A percentile compares a stretch with the other conserved stretches of the same genome.
phyloP scores from a whole-genome alignment of 2,113 vertebrate species.

The Penelope pileata region DNA sequence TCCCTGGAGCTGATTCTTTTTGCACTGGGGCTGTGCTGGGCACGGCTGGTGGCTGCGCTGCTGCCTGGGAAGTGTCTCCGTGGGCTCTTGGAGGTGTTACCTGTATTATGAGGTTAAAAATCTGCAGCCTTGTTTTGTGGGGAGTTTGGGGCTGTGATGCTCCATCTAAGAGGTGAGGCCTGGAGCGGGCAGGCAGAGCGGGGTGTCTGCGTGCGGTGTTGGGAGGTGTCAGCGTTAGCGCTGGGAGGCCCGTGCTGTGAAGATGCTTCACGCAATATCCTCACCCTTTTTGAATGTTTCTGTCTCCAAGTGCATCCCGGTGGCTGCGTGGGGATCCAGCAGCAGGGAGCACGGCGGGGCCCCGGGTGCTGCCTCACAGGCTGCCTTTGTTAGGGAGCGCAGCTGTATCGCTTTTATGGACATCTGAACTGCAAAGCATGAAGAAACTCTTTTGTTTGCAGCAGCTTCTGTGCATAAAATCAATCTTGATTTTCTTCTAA shows the following conservation, averaged over 20 bases:
- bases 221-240: not conserved
- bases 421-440: conserved; percentile 26
- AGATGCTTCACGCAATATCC: not conserved
- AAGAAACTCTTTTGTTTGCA: conserved; percentile 60
- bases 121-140: too few species aligned
- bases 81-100: not conserved
- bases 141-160: too few species aligned
- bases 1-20: not conserved
- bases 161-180: not conserved
- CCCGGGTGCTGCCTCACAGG: conserved; percentile 17
- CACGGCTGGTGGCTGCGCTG: not conserved
- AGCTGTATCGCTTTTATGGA: conserved; percentile 62
- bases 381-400: not conserved
- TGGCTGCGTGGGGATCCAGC: not conserved
- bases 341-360: conserved; percentile 52
- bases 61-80: not conserved
- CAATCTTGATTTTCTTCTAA: conserved; percentile 55
- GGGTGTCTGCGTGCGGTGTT: too few species aligned
- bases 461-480: conserved; percentile 39
- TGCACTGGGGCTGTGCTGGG: not conserved
- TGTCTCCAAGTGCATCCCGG: not conserved
- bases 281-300: not conserved
- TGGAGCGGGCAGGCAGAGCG: not conserved
- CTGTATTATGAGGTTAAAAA: not conserved
- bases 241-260: not conserved